These are phyloP conservation scores for honey bee (Apis mellifera) DNA, from an alignment of 1,140 invertebrate genomes.

Conservation along the genomic window Amel_HAv3.1 CM009943.2:6342001-6342500, in stretches of 20 bases:
- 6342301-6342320: not conserved
- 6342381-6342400: conserved; percentile 70
- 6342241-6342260: not conserved
- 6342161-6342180: conserved; percentile 16
- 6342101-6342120: not conserved
- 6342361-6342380: conserved; percentile 59
- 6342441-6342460: conserved; percentile 62
- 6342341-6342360: conserved; percentile 38
- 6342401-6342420: conserved; percentile 76
- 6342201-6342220: not conserved
- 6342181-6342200: conserved; percentile 12
- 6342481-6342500: conserved; percentile 51
- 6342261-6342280: too few relatives aligned
- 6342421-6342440: conserved; percentile 71
- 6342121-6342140: conserved; percentile 13
- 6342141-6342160: not conserved
- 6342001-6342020: conserved; percentile 16
- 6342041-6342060: too few relatives aligned
- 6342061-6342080: too few relatives aligned
- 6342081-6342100: not conserved
- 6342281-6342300: not conserved
- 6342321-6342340: not conserved
- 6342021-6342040: too few relatives aligned
- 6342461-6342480: conserved; percentile 63
- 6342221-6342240: conserved; percentile 13